These are phyloP conservation scores for Formica exsecta DNA, from an alignment of 1,140 invertebrate species.

Conservation along the genomic window DNA sequence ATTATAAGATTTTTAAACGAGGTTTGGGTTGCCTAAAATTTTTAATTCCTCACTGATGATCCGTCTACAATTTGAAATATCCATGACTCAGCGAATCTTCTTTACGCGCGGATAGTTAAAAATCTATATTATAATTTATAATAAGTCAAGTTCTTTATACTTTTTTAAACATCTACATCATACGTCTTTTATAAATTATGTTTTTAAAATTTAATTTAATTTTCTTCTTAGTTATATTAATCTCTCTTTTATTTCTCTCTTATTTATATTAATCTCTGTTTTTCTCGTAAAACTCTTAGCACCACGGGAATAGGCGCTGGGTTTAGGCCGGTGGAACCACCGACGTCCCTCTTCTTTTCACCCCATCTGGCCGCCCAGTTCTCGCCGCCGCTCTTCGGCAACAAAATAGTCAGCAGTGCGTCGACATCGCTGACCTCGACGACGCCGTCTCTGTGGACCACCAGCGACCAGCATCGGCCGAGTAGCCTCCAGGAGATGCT, in stretches of 20 bases:
- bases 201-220: too few species aligned
- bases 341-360: slow-evolving; percentile 91
- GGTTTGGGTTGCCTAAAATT: too few species aligned
- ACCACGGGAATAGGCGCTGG: slow-evolving; percentile 88
- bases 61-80: too few species aligned
- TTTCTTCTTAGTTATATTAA: background rate
- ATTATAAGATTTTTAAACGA: too few species aligned
- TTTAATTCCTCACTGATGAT: too few species aligned
- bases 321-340: slow-evolving; percentile 87
- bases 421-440: slow-evolving; percentile 81
- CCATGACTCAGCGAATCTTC: too few species aligned
- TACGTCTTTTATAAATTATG: background rate
- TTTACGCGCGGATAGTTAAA: too few species aligned
- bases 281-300: slow-evolving; percentile 83
- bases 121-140: too few species aligned
- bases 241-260: too few species aligned
- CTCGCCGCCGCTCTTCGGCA: slow-evolving; percentile 92
- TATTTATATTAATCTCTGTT: background rate
- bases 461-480: slow-evolving; percentile 79
- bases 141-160: background rate
- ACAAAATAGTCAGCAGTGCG: slow-evolving; percentile 81
- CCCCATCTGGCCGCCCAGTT: slow-evolving; percentile 92
- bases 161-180: background rate
- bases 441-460: slow-evolving; percentile 83
- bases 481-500: slow-evolving; percentile 84